A percentile compares a stretch with the other conserved stretches of the same genome.
Conservation (phyloP, 1,140 invertebrate genomes). For the Drosophila repletoides region DNA sequence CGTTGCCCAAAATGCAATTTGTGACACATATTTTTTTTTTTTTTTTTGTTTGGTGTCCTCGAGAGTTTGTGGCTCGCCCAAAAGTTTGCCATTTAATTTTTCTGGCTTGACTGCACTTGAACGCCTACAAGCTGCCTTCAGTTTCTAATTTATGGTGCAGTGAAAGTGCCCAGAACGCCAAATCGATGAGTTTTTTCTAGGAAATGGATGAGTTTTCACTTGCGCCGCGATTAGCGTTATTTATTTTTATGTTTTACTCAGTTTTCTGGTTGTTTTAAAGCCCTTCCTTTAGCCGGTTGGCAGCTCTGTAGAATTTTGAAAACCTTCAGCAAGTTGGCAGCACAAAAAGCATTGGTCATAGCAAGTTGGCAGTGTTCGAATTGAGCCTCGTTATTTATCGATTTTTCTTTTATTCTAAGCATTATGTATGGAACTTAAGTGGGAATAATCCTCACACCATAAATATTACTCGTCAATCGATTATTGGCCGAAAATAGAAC, state of each 20-base stretch:
- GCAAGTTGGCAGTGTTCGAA: slow-evolving; percentile 5
- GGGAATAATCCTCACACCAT: too few relatives aligned
- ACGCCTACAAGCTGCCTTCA: slow-evolving; percentile 41
- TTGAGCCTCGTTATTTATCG: too few relatives aligned
- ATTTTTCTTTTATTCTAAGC: too few relatives aligned
- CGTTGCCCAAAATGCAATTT: slow-evolving; percentile 41
- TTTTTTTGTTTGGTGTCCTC: background rate
- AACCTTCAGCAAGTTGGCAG: background rate
- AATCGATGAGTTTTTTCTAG: slow-evolving; percentile 10
- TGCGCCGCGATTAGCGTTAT: background rate
- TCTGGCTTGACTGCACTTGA: slow-evolving; percentile 38
- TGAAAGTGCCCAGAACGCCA: slow-evolving; percentile 20
- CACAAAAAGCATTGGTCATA: background rate
- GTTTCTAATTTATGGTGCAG: slow-evolving; percentile 36
- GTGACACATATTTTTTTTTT: slow-evolving; percentile 15
- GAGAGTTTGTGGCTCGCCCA: background rate
- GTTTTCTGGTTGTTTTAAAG: background rate
- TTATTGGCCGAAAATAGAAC: background rate
- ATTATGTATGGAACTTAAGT: too few relatives aligned
- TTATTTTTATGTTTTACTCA: background rate
- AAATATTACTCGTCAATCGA: slow-evolving; percentile 2
- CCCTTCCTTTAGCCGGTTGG: background rate
- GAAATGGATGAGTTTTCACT: background rate
- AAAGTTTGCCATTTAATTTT: slow-evolving; percentile 47
- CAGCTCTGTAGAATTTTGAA: background rate